Percentiles rank a stretch among this genome's conserved stretches.
Conservation (phyloP, 2,113 vertebrate genomes). For the Australoheros scitulus region DNA sequence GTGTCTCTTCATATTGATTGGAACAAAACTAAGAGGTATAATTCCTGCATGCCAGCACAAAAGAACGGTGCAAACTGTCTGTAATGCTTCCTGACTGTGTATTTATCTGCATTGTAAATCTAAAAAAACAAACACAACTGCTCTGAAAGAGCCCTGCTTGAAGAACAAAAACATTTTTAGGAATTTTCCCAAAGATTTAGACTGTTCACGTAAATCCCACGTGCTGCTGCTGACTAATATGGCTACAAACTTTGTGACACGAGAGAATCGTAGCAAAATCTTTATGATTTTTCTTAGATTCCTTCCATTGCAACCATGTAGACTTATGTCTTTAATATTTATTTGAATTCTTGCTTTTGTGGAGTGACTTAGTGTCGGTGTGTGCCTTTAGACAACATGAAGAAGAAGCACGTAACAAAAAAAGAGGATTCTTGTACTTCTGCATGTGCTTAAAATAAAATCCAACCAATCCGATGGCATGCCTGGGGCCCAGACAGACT, state of each 20-base stretch:
- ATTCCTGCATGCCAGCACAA: slow-evolving; percentile 56
- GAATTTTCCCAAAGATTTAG: background rate
- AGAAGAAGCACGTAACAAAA: background rate
- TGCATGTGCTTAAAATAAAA: slow-evolving; percentile 14
- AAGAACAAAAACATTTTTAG: background rate
- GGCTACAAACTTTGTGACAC: background rate
- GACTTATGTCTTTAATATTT: slow-evolving; percentile 20
- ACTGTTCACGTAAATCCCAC: background rate
- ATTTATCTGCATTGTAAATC: slow-evolving; percentile 6
- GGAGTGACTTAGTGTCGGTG: background rate
- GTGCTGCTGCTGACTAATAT: background rate
- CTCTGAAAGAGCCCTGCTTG: background rate
- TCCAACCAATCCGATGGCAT: slow-evolving; percentile 4
- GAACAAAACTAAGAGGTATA: slow-evolving; percentile 72
- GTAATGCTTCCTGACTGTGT: background rate
- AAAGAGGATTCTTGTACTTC: background rate
- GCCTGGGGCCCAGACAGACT: slow-evolving; percentile 11
- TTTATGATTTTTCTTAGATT: background rate
- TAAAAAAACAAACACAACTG: slow-evolving; percentile 2
- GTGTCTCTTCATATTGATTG: slow-evolving; percentile 71
- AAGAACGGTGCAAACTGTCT: slow-evolving; percentile 36
- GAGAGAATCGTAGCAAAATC: background rate
- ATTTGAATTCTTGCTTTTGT: slow-evolving; percentile 17
- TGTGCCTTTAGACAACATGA: background rate
- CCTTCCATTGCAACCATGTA: slow-evolving; percentile 3